Evolutionary conservation across 2,888 invertebrate species (phyloP).

Genomic region (Cephalotes varians): DNA sequence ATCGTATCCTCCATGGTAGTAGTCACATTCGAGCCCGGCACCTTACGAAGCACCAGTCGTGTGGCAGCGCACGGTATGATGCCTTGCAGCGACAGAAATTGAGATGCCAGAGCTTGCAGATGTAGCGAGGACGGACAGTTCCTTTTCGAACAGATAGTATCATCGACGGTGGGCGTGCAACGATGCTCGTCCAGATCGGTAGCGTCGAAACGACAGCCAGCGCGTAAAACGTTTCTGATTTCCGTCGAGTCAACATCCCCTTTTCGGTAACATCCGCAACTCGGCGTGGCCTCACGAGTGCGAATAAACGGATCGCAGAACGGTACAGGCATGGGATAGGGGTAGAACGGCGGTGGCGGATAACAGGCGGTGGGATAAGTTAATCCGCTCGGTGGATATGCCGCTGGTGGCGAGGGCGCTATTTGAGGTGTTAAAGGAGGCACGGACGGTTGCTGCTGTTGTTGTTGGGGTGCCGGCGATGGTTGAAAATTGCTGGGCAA

Average conservation of each 20-base stretch:
- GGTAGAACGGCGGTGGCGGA: conserved; percentile 74
- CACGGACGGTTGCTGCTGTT: conserved; percentile 11
- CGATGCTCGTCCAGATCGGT: conserved; percentile 67
- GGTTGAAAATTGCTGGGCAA: conserved; percentile 76
- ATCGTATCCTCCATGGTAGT: conserved; percentile 80
- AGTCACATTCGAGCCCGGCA: conserved; percentile 80
- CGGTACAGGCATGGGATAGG: conserved; percentile 76
- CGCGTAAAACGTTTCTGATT: conserved; percentile 59
- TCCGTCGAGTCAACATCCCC: conserved; percentile 5
- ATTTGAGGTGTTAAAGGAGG: conserved; percentile 15
- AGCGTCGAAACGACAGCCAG: conserved; percentile 30
- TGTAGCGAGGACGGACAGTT: conserved; percentile 81
- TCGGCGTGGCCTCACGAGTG: conserved; percentile 14
- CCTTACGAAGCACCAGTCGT: conserved; percentile 78
- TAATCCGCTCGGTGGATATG: conserved; percentile 42
- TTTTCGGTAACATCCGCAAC: conserved; percentile 60
- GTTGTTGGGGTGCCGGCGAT: conserved; percentile 53
- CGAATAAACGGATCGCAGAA: conserved; percentile 67
- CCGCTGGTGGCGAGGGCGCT: background rate
- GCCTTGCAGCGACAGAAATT: conserved; percentile 81
- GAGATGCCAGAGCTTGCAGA: conserved; percentile 82
- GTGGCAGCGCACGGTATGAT: conserved; percentile 81
- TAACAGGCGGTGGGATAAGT: conserved; percentile 51
- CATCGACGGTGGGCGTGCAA: conserved; percentile 71
- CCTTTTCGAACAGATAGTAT: conserved; percentile 76